Conservation (phyloP, 2,113 vertebrate species). For the Desmodus rotundus region DNA sequence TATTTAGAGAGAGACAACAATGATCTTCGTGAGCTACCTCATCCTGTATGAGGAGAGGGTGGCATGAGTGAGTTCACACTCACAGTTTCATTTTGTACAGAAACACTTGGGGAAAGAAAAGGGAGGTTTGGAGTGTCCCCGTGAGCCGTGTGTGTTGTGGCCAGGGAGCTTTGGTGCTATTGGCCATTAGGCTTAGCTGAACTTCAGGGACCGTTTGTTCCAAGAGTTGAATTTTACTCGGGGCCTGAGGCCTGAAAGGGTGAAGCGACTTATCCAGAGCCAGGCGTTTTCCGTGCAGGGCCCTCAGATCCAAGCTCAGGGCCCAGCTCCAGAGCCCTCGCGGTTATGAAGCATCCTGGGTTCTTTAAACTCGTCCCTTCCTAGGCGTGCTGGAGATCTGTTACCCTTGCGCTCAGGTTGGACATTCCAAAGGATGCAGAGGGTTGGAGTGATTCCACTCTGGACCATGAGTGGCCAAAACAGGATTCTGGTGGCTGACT, state of each 20-base stretch:
- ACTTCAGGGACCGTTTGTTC: neutral
- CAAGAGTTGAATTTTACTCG: neutral
- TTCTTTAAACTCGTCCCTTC: neutral
- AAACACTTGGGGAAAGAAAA: neutral
- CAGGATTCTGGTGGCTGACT: neutral
- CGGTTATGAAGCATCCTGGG: neutral
- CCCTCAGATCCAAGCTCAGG: neutral
- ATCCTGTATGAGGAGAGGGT: neutral
- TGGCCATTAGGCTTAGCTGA: neutral
- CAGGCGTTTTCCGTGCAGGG: fast-evolving
- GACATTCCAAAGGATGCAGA: neutral
- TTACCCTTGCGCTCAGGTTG: neutral
- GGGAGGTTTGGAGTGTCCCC: neutral
- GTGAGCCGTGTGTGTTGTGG: neutral
- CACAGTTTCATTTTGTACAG: neutral
- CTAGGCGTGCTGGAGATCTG: neutral
- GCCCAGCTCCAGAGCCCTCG: neutral
- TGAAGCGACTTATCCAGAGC: neutral
- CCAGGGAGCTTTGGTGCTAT: neutral
- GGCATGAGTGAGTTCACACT: neutral
- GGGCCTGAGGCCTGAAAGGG: neutral
- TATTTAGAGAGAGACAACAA: neutral
- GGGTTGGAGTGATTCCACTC: neutral
- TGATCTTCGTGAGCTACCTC: neutral
- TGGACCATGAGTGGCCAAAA: neutral